A percentile compares a stretch with the other conserved stretches of the same genome.
These are phyloP conservation scores for Poicephalus meyeri DNA, from an alignment of 2,113 vertebrate genomes.

Conservation along the genomic window DNA sequence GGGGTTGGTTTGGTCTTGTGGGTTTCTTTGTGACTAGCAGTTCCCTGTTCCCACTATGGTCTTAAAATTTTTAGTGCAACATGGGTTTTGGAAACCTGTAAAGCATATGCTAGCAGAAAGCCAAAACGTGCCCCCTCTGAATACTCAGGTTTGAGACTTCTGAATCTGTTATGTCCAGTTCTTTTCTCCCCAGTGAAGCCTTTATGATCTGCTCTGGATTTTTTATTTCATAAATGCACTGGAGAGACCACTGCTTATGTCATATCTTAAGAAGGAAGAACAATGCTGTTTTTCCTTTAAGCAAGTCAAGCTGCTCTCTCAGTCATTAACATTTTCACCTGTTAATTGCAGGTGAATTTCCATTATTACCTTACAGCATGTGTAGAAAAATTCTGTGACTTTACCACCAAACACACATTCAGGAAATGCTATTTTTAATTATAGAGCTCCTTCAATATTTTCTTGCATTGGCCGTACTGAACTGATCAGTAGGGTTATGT, in stretches of 20 bases:
- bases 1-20: background rate
- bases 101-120: background rate
- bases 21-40: background rate
- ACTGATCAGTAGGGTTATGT: background rate
- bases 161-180: background rate
- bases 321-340: background rate
- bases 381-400: background rate
- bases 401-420: background rate
- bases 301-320: background rate
- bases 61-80: background rate
- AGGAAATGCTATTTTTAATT: background rate
- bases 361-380: background rate
- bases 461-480: background rate
- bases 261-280: background rate
- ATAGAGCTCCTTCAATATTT: background rate
- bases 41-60: background rate
- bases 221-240: background rate
- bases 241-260: background rate
- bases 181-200: background rate
- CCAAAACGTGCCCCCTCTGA: background rate
- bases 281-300: background rate
- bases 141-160: background rate
- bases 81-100: background rate
- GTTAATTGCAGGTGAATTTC: background rate
- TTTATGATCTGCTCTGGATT: background rate